Conservation (phyloP, 1,140 invertebrate genomes). For the Antheraea pernyi region DNA sequence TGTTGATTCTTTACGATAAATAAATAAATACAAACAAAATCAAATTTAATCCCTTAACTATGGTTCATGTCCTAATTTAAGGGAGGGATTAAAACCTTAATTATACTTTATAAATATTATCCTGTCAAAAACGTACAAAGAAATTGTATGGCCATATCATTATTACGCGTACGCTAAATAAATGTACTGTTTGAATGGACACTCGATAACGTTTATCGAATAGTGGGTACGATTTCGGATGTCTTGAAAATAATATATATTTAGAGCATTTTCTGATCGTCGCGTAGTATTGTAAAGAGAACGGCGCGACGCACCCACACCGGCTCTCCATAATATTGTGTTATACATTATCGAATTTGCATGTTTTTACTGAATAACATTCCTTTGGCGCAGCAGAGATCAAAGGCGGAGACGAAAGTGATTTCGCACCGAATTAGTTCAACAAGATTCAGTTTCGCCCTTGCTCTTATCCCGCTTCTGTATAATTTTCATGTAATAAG, state of each 20-base stretch:
- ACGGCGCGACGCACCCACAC: slow-evolving; percentile 39
- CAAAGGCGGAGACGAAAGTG: slow-evolving; percentile 74
- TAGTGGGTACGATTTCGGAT: not conserved
- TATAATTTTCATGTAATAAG: slow-evolving; percentile 77
- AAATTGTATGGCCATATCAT: too few relatives aligned
- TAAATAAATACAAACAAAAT: too few relatives aligned
- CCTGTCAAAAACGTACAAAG: too few relatives aligned
- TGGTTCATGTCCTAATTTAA: too few relatives aligned
- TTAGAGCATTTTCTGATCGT: slow-evolving; percentile 42
- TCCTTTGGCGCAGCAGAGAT: slow-evolving; percentile 75
- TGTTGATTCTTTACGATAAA: too few relatives aligned
- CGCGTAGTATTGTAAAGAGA: slow-evolving; percentile 40
- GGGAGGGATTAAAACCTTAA: too few relatives aligned
- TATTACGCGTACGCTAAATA: too few relatives aligned
- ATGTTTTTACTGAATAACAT: slow-evolving; percentile 79
- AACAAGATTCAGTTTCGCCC: slow-evolving; percentile 72
- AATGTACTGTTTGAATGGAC: too few relatives aligned
- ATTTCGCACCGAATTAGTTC: slow-evolving; percentile 77
- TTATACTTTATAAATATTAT: too few relatives aligned
- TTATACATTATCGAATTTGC: slow-evolving; percentile 79
- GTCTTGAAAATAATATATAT: slow-evolving; percentile 46
- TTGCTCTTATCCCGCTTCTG: slow-evolving; percentile 55
- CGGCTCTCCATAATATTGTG: slow-evolving; percentile 72
- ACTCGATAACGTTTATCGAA: too few relatives aligned
- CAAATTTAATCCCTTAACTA: too few relatives aligned